Evolutionary conservation across 2,888 invertebrate genomes (phyloP).

Genomic region (Drosophila vallismaia): DNA sequence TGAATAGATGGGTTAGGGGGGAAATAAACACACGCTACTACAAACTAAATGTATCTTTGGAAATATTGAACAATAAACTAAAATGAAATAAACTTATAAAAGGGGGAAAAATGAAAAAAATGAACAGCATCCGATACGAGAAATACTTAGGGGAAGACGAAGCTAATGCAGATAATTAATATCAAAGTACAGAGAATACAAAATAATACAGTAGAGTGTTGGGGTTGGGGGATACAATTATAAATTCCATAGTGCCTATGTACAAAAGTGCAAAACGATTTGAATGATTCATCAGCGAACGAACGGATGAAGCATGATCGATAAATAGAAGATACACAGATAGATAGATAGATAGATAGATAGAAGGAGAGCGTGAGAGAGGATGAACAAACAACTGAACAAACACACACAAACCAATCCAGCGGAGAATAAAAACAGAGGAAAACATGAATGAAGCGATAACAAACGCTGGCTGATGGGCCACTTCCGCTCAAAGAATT

Average conservation of each 20-base stretch:
- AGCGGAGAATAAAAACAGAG: slow-evolving; percentile 37
- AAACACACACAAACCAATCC: slow-evolving; percentile 41
- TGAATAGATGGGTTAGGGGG: slow-evolving; percentile 17
- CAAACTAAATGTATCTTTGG: slow-evolving; percentile 77
- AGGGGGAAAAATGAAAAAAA: slow-evolving; percentile 13
- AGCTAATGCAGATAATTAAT: not conserved
- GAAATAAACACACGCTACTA: slow-evolving; percentile 37
- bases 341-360: slow-evolving; percentile 7
- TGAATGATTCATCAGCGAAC: slow-evolving; percentile 31
- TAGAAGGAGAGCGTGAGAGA: slow-evolving; percentile 33
- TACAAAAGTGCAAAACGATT: slow-evolving; percentile 40
- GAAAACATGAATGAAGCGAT: slow-evolving; percentile 22
- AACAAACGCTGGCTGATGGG: slow-evolving; percentile 58
- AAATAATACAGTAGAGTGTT: slow-evolving; percentile 9
- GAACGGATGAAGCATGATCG: slow-evolving; percentile 16
- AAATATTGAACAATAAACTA: slow-evolving; percentile 73
- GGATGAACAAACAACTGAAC: slow-evolving; percentile 31
- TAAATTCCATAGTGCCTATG: slow-evolving; percentile 39
- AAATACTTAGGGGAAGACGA: slow-evolving; percentile 14
- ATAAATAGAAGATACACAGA: slow-evolving; percentile 4
- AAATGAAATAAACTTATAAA: slow-evolving; percentile 44
- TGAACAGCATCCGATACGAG: slow-evolving; percentile 17
- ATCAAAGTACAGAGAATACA: slow-evolving; percentile 10
- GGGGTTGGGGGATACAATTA: slow-evolving; percentile 18
- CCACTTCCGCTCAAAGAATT: slow-evolving; percentile 63